Percentiles rank a stretch among this genome's conserved stretches.
Evolutionary conservation across 2,797 vertebrate species (phyloP).

Genomic region (Propithecus deckenii): DNA sequence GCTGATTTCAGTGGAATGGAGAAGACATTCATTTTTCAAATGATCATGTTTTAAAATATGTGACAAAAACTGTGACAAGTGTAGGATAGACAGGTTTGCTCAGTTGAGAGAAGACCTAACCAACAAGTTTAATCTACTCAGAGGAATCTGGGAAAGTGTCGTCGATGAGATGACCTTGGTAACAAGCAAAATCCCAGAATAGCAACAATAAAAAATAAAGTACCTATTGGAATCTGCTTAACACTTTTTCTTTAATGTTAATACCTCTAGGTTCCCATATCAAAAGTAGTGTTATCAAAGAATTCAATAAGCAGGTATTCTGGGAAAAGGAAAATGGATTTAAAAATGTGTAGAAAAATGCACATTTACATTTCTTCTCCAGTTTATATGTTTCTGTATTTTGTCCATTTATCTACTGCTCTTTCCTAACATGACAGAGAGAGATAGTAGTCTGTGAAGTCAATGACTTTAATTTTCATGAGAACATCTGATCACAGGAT

Average conservation of each 20-base stretch:
- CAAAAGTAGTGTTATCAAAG: not conserved
- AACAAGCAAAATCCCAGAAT: constrained; percentile 7
- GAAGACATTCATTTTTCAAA: not conserved
- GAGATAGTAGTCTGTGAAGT: not conserved
- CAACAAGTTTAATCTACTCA: not conserved
- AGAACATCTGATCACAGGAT: not conserved
- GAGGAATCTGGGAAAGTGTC: not conserved
- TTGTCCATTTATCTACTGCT: not conserved
- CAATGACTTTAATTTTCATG: constrained; percentile 14
- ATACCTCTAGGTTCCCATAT: not conserved
- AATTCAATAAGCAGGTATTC: not conserved
- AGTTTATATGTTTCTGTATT: not conserved
- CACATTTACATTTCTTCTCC: not conserved
- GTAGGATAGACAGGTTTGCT: not conserved
- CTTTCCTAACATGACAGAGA: not conserved
- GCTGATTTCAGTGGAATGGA: not conserved
- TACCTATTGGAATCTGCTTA: constrained; percentile 14
- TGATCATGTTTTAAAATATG: not conserved
- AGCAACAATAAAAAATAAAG: constrained; percentile 18
- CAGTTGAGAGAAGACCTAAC: not conserved
- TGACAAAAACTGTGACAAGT: not conserved
- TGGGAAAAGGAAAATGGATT: not conserved
- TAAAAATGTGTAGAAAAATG: not conserved
- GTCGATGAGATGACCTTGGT: not conserved
- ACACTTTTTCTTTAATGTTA: constrained; percentile 27